phyloP scores from a whole-genome alignment of 2,797 vertebrate genomes.

The Geotrypetes seraphini region DNA sequence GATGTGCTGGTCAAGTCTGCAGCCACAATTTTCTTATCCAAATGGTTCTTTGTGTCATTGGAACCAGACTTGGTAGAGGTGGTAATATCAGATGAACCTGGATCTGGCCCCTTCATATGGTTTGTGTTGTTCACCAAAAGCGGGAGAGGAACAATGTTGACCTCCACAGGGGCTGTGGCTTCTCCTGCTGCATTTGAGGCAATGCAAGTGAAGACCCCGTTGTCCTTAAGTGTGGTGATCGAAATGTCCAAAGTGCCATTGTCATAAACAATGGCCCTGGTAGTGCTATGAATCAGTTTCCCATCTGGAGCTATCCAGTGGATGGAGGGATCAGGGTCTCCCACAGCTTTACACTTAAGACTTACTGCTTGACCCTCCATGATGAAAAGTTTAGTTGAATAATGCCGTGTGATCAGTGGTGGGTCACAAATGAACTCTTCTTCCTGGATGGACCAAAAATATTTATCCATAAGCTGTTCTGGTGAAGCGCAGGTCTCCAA shows the following conservation, averaged over 20 bases:
- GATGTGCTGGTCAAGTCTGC: conserved; percentile 76
- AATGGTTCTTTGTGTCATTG: conserved; percentile 66
- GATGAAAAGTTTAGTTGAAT: conserved; percentile 60
- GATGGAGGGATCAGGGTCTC: conserved; percentile 78
- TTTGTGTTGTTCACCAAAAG: conserved; percentile 72
- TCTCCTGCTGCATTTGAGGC: conserved; percentile 91
- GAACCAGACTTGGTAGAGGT: conserved; percentile 74
- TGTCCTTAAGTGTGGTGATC: conserved; percentile 85
- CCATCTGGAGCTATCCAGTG: conserved; percentile 88
- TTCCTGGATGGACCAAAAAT: conserved; percentile 91
- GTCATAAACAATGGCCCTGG: conserved; percentile 66
- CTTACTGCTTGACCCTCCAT: conserved; percentile 82
- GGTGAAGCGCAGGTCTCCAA: conserved; percentile 89
- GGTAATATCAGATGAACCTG: conserved; percentile 81
- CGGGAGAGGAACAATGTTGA: conserved; percentile 80
- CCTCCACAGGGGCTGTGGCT: conserved; percentile 70
- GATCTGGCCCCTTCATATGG: conserved; percentile 71
- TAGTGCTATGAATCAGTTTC: conserved; percentile 80
- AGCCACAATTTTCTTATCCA: conserved; percentile 70
- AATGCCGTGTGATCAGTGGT: conserved; percentile 76
- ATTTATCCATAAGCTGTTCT: conserved; percentile 79
- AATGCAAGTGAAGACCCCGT: conserved; percentile 83
- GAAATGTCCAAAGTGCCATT: conserved; percentile 85
- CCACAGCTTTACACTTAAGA: conserved; percentile 78
- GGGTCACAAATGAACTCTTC: conserved; percentile 87